Evolutionary conservation across 2,797 vertebrate genomes (phyloP).

Genomic region (Paratrypauchen microcephalus): DNA sequence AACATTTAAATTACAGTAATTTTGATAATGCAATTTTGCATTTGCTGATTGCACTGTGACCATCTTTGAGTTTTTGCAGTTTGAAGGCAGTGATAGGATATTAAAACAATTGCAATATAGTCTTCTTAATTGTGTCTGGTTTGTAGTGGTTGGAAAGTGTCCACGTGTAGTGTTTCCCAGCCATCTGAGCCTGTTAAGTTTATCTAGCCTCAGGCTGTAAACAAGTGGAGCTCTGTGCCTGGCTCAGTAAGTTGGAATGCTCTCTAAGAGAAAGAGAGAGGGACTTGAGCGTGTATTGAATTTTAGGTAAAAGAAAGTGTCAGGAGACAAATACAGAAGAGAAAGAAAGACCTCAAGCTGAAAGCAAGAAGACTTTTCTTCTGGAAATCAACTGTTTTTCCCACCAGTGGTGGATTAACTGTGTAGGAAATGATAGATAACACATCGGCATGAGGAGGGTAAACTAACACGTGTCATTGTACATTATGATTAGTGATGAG

Average conservation of each 20-base stretch:
- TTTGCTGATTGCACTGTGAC: neutral
- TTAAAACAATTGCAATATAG: constrained; percentile 34
- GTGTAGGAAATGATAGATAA: neutral
- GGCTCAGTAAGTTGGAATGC: constrained; percentile 62
- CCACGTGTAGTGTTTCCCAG: constrained; percentile 66
- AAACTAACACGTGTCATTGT: constrained; percentile 11
- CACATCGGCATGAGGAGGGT: neutral
- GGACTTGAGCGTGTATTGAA: constrained; percentile 16
- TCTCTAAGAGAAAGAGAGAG: constrained; percentile 36
- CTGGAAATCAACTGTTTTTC: constrained; percentile 24
- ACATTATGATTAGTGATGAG: constrained; percentile 5
- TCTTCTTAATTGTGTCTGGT: constrained; percentile 46
- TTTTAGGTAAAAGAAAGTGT: constrained; percentile 48
- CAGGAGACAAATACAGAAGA: constrained; percentile 37
- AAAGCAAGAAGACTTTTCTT: constrained; percentile 32
- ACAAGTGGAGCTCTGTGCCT: constrained; percentile 80
- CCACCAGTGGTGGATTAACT: neutral
- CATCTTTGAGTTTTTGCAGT: neutral
- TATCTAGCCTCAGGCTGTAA: constrained; percentile 76
- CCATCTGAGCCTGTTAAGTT: constrained; percentile 67
- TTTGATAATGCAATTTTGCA: neutral
- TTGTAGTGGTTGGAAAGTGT: constrained; percentile 35
- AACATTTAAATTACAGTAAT: neutral
- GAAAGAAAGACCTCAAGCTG: constrained; percentile 25
- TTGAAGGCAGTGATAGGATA: neutral